Conservation (phyloP, 2,113 vertebrate species). For the Bujurquina vittata region DNA sequence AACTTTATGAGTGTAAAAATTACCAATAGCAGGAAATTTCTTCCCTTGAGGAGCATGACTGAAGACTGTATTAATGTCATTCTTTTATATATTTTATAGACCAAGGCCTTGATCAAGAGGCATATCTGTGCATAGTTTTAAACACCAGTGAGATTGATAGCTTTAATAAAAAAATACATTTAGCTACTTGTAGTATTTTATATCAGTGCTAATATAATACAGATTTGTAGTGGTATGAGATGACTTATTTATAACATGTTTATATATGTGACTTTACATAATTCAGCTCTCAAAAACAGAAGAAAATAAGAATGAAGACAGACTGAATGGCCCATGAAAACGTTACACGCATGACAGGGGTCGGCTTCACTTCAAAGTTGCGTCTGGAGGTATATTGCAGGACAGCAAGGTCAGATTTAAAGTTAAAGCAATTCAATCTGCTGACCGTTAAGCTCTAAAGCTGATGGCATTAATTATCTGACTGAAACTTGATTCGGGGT, state of each 20-base stretch:
- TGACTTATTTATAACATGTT: background rate
- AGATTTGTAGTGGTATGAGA: background rate
- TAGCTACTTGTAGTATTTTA: background rate
- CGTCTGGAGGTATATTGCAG: background rate
- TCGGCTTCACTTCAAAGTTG: background rate
- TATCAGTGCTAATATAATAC: background rate
- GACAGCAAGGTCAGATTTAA: background rate
- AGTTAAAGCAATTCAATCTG: background rate
- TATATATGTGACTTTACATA: background rate
- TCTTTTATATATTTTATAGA: background rate
- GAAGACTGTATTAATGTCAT: background rate
- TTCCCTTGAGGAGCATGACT: background rate
- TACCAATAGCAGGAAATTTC: background rate
- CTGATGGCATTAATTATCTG: background rate
- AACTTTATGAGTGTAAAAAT: background rate
- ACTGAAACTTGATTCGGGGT: background rate
- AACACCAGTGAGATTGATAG: conserved; percentile 34
- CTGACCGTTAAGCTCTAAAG: background rate
- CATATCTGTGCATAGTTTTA: background rate
- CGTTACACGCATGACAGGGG: background rate
- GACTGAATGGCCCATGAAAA: background rate
- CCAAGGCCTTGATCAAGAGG: background rate
- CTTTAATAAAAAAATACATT: conserved; percentile 21
- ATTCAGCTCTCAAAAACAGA: background rate
- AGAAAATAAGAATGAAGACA: background rate